Percentiles rank a stretch among this genome's conserved stretches.
These are phyloP conservation scores for Geodia barretti DNA, from an alignment of 37 sponge, comb jelly and placozoan genomes.

Conservation along the genomic window DNA sequence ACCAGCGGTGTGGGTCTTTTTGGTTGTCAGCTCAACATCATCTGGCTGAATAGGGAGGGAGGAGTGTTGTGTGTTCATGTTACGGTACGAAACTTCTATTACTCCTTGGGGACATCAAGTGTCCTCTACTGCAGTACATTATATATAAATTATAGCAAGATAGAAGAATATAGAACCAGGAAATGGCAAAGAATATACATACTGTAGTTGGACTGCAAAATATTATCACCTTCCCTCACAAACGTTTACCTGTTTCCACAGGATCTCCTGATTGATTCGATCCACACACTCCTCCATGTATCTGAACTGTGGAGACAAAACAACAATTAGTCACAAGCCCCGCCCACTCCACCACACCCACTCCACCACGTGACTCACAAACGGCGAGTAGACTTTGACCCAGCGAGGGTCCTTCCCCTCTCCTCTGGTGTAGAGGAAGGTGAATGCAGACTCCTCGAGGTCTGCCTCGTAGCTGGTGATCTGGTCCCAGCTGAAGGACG, in stretches of 20 bases:
- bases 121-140: too few relatives aligned
- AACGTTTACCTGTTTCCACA: slow-evolving; percentile 44
- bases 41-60: neutral
- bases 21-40: too few relatives aligned
- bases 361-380: slow-evolving; percentile 47
- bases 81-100: too few relatives aligned
- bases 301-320: slow-evolving; percentile 44
- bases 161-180: too few relatives aligned
- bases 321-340: too few relatives aligned
- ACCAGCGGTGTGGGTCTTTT: too few relatives aligned
- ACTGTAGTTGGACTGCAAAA: too few relatives aligned
- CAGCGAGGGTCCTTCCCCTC: slow-evolving; percentile 70
- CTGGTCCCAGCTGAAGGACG: slow-evolving; percentile 77
- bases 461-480: slow-evolving; percentile 73
- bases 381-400: slow-evolving; percentile 66
- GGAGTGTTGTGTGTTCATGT: too few relatives aligned
- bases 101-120: too few relatives aligned
- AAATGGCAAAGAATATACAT: too few relatives aligned
- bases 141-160: too few relatives aligned
- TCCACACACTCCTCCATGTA: slow-evolving; percentile 86
- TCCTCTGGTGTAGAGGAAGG: slow-evolving; percentile 64
- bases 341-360: neutral
- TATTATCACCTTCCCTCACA: too few relatives aligned
- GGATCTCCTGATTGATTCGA: slow-evolving; percentile 59
- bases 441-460: slow-evolving; percentile 79